phyloP scores from a whole-genome alignment of 2,888 invertebrate genomes.

The Sphaeridia pumilis region DNA sequence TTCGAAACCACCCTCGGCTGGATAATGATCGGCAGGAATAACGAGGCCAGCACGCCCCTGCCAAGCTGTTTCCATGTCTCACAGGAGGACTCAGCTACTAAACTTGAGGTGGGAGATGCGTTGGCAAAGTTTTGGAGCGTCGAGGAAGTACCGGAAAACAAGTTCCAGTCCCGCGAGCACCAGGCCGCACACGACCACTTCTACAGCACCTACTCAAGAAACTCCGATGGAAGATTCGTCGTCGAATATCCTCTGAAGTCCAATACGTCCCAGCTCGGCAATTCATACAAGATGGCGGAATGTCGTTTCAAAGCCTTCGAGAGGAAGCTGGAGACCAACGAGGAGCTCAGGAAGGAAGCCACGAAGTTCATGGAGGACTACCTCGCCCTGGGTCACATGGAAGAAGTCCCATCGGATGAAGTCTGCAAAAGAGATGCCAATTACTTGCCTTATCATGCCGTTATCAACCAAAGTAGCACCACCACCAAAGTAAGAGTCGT shows the following conservation, averaged over 20 bases:
- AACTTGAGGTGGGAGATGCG: background rate
- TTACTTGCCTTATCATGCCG: constrained; percentile 37
- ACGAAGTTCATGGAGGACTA: constrained; percentile 31
- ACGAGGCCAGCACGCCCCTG: too few species aligned
- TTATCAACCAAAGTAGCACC: constrained; percentile 30
- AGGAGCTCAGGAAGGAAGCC: constrained; percentile 21
- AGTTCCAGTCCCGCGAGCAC: constrained; percentile 10
- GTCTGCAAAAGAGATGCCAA: background rate
- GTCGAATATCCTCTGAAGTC: constrained; percentile 15
- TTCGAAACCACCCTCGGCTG: background rate
- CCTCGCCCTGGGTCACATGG: constrained; percentile 29
- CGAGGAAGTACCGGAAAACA: constrained; percentile 5
- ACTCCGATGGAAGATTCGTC: constrained; percentile 15
- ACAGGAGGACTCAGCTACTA: too few species aligned
- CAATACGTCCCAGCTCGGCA: constrained; percentile 17
- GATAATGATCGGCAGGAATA: background rate
- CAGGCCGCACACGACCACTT: constrained; percentile 17
- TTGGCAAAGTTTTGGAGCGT: constrained; percentile 17
- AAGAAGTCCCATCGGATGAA: constrained; percentile 14
- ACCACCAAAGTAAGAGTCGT: constrained; percentile 37
- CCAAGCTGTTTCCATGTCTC: too few species aligned
- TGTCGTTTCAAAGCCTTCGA: constrained; percentile 31
- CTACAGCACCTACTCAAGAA: background rate
- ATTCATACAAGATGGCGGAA: constrained; percentile 22
- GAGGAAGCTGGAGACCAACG: constrained; percentile 17